phyloP scores from a whole-genome alignment of 1,140 invertebrate genomes.

The Maniola jurtina region DNA sequence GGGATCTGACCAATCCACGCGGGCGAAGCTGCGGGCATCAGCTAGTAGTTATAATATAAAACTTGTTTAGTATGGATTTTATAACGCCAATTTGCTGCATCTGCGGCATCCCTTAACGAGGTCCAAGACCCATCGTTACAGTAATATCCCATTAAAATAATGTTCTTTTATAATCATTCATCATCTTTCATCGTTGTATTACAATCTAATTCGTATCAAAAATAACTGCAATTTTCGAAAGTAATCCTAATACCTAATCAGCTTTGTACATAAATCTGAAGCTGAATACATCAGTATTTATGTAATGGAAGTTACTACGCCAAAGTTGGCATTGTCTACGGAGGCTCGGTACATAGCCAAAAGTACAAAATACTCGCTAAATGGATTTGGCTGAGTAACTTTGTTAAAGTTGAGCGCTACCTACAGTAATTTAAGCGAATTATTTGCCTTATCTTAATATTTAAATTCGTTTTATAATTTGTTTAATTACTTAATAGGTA shows the following conservation, averaged over 20 bases:
- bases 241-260: too few relatives aligned
- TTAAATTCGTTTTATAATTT: background rate
- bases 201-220: too few relatives aligned
- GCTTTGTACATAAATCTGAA: too few relatives aligned
- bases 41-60: too few relatives aligned
- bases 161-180: too few relatives aligned
- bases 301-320: background rate
- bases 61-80: slow-evolving; percentile 41
- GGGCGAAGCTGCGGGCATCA: too few relatives aligned
- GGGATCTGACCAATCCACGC: too few relatives aligned
- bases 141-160: slow-evolving; percentile 50
- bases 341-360: background rate
- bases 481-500: background rate
- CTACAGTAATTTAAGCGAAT: background rate
- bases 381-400: background rate
- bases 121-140: slow-evolving; percentile 52
- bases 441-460: background rate
- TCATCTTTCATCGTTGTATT: too few relatives aligned
- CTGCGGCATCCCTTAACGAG: slow-evolving; percentile 36
- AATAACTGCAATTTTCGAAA: too few relatives aligned
- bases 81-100: slow-evolving; percentile 38
- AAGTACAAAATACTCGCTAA: background rate
- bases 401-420: background rate
- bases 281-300: background rate
- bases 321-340: background rate